Evolutionary conservation across 2,113 vertebrate genomes (phyloP).

Genomic region (Odobenus rosmarus): DNA sequence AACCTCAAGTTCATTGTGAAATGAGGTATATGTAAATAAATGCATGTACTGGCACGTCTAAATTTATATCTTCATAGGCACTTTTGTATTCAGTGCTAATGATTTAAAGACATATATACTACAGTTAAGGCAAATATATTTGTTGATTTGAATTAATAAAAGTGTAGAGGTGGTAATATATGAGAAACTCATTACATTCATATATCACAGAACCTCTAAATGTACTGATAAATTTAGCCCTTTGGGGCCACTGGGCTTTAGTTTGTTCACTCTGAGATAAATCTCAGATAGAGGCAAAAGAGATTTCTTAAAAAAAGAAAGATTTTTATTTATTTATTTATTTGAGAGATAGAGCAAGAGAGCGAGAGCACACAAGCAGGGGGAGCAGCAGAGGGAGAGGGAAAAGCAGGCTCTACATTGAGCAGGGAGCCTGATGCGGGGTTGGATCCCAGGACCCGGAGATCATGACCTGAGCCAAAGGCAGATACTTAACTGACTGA

Average conservation of each 20-base stretch:
- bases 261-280: slow-evolving; percentile 54
- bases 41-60: background rate
- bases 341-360: background rate
- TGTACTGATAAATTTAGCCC: slow-evolving; percentile 54
- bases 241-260: background rate
- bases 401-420: background rate
- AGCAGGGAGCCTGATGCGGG: no score
- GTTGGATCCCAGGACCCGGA: no score
- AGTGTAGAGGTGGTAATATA: slow-evolving; percentile 52
- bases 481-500: no score
- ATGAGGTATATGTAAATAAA: background rate
- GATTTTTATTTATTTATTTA: background rate
- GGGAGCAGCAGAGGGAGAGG: background rate
- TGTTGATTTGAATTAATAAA: slow-evolving; percentile 60
- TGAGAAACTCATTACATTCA: slow-evolving; percentile 49
- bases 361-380: background rate
- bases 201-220: slow-evolving; percentile 57
- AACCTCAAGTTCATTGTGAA: background rate
- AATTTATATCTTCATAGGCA: slow-evolving; percentile 53
- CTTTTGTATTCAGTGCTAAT: slow-evolving; percentile 27
- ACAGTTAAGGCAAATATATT: slow-evolving; percentile 47
- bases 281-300: slow-evolving; percentile 21
- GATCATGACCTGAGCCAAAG: no score
- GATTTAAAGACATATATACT: slow-evolving; percentile 59
- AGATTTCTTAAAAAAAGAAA: background rate